Evolutionary conservation across 2,888 invertebrate genomes (phyloP).

Genomic region (Perithous albicinctus): DNA sequence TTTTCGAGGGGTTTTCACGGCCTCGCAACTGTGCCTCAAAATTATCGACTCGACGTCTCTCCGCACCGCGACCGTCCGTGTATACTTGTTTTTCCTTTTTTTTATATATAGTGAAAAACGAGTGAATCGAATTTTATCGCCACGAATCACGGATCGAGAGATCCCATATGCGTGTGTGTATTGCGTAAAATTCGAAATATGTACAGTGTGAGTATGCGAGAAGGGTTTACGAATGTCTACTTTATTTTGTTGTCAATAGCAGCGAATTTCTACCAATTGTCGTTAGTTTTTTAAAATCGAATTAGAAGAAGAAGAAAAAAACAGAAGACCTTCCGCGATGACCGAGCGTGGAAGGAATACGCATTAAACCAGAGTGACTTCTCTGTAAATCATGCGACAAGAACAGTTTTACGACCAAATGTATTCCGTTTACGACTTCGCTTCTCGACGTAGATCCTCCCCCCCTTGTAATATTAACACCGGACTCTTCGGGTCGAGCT

Average conservation of each 20-base stretch:
- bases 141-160: not conserved
- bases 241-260: slow-evolving; percentile 71
- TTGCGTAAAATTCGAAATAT: slow-evolving; percentile 33
- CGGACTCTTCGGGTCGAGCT: slow-evolving; percentile 50
- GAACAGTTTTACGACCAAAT: slow-evolving; percentile 78
- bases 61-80: slow-evolving; percentile 13
- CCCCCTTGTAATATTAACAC: slow-evolving; percentile 36
- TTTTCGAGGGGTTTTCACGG: slow-evolving; percentile 9
- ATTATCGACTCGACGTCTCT: slow-evolving; percentile 25
- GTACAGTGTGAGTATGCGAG: slow-evolving; percentile 32
- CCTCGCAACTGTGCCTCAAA: slow-evolving; percentile 7
- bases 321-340: slow-evolving; percentile 52
- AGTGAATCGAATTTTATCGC: slow-evolving; percentile 16
- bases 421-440: slow-evolving; percentile 75
- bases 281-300: slow-evolving; percentile 73
- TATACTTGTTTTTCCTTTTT: slow-evolving; percentile 33
- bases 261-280: slow-evolving; percentile 73
- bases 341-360: slow-evolving; percentile 30
- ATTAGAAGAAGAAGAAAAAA: slow-evolving; percentile 61
- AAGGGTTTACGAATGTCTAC: slow-evolving; percentile 26
- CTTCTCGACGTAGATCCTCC: slow-evolving; percentile 68
- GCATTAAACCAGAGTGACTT: slow-evolving; percentile 2
- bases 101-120: slow-evolving; percentile 42
- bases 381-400: slow-evolving; percentile 43
- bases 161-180: slow-evolving; percentile 7